Percentiles rank a stretch among this genome's conserved stretches.
Conservation (phyloP, 2,113 vertebrate genomes). For the Zosterops borbonicus region DNA sequence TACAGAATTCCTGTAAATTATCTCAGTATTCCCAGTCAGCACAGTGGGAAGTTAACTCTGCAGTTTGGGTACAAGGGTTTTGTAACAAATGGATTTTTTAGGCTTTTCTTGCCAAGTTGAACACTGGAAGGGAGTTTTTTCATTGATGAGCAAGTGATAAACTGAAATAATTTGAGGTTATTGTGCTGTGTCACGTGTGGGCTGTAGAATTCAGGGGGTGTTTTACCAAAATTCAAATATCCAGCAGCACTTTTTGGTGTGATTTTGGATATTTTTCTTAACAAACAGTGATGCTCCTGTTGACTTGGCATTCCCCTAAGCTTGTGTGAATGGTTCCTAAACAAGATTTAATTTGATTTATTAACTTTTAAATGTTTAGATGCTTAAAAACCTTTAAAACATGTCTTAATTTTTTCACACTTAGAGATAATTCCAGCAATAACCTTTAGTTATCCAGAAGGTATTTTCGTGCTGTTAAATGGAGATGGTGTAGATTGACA, state of each 20-base stretch:
- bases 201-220: not conserved
- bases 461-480: not conserved
- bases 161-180: not conserved
- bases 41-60: not conserved
- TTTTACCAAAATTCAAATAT: not conserved
- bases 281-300: not conserved
- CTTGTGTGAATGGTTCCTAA: not conserved
- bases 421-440: not conserved
- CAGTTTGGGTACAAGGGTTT: fast-evolving
- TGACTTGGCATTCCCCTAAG: not conserved
- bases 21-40: not conserved
- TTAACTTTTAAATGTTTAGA: not conserved
- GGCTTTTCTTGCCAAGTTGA: not conserved
- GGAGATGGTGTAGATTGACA: not conserved
- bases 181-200: not conserved
- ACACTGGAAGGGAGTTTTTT: not conserved
- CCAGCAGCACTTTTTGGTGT: not conserved
- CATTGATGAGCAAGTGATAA: not conserved
- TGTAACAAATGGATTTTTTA: not conserved
- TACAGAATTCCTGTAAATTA: not conserved
- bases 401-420: not conserved
- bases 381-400: not conserved
- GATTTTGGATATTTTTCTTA: not conserved
- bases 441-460: not conserved
- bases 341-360: not conserved